Percentiles rank a stretch among this genome's conserved stretches.
Evolutionary conservation across 2,888 invertebrate genomes (phyloP).

Genomic region (Portevinia maculata): DNA sequence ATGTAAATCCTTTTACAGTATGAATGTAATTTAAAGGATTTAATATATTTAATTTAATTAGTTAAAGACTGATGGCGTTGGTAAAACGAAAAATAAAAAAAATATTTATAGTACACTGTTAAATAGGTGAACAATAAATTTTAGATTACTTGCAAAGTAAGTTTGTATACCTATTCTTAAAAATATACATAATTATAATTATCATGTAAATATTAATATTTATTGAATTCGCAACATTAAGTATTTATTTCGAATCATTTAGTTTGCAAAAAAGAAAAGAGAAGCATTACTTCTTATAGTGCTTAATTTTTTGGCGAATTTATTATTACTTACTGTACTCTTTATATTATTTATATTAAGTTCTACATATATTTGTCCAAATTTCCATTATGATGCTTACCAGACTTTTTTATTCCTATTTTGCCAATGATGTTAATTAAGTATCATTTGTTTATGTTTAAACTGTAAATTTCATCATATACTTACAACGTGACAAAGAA

Average conservation of each 20-base stretch:
- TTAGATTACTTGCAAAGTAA: constrained; percentile 31
- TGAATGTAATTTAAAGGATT: constrained; percentile 44
- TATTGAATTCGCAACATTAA: constrained; percentile 45
- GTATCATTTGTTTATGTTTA: constrained; percentile 39
- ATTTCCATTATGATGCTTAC: constrained; percentile 6
- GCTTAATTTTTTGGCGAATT: constrained; percentile 36
- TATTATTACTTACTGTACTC: constrained; percentile 20
- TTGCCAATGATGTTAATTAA: constrained; percentile 61
- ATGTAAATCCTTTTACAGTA: constrained; percentile 26
- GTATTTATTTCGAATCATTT: constrained; percentile 52
- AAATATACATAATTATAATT: not conserved
- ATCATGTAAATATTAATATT: constrained; percentile 55
- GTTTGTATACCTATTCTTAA: constrained; percentile 1
- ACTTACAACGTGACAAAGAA: constrained; percentile 31
- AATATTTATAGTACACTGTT: constrained; percentile 43
- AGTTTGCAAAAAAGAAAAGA: constrained; percentile 13
- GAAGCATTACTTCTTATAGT: not conserved
- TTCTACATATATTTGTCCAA: constrained; percentile 3
- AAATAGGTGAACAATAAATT: constrained; percentile 22
- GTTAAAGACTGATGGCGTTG: constrained; percentile 81
- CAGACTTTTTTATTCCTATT: constrained; percentile 53
- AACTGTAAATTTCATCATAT: constrained; percentile 23
- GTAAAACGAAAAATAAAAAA: constrained; percentile 72
- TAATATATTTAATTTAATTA: constrained; percentile 72
- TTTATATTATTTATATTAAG: constrained; percentile 1